A percentile compares a stretch with the other conserved stretches of the same genome.
phyloP scores from a whole-genome alignment of 2,797 vertebrate species.

The Cyprinella venusta region DNA sequence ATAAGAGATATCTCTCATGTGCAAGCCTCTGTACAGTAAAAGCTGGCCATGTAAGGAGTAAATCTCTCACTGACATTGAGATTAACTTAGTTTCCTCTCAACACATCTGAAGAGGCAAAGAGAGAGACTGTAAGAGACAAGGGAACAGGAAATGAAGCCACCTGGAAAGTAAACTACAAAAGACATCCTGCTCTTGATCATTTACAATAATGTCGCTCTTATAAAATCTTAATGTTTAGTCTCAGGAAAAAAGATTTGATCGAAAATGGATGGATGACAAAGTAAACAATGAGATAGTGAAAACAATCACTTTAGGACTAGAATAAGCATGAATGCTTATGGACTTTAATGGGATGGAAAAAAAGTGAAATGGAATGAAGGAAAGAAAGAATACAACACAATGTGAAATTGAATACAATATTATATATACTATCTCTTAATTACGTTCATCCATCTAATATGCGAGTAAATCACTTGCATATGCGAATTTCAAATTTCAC shows the following conservation, averaged over 20 bases:
- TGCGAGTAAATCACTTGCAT: no score
- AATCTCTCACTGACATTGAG: background rate
- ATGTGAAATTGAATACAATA: background rate
- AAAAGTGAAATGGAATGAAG: background rate
- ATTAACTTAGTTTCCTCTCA: conserved; percentile 31
- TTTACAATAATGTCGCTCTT: no score
- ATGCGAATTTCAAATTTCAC: no score
- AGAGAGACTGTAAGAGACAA: background rate
- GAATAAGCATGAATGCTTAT: background rate
- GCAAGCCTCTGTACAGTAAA: conserved; percentile 8
- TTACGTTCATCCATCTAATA: no score
- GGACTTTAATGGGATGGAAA: background rate
- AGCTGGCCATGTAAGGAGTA: conserved; percentile 32
- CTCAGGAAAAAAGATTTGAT: background rate
- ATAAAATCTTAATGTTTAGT: background rate
- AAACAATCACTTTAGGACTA: background rate
- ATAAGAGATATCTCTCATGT: background rate
- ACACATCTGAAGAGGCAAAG: background rate
- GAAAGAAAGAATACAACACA: background rate
- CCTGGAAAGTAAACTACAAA: conserved; percentile 7
- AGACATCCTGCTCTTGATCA: background rate
- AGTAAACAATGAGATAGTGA: background rate
- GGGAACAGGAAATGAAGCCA: background rate
- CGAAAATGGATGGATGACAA: background rate
- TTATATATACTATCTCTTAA: background rate